Conservation (phyloP, 2,888 invertebrate genomes). For the Eustalomyia histrio region DNA sequence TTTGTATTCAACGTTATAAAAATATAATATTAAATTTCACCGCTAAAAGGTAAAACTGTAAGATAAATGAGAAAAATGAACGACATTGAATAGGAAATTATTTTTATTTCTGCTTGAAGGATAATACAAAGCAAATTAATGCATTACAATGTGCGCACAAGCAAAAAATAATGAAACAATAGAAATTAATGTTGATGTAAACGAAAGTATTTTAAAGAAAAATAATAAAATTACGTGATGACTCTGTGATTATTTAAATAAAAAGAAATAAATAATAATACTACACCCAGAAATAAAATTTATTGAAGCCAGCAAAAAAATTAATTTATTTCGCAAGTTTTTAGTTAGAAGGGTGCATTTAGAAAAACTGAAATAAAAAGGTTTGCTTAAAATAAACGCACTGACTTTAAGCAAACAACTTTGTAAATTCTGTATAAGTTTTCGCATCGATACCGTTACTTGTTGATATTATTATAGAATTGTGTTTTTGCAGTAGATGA, state of each 20-base stretch:
- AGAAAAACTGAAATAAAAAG: no score
- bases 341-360: no score
- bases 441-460: no score
- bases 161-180: slow-evolving; percentile 56
- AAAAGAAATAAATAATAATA: not conserved
- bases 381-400: no score
- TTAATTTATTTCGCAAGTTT: no score
- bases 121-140: slow-evolving; percentile 66
- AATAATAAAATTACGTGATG: slow-evolving; percentile 63
- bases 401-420: no score
- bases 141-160: slow-evolving; percentile 50
- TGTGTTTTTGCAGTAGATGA: no score
- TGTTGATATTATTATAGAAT: no score
- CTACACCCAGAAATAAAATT: no score
- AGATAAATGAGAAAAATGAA: slow-evolving; percentile 51
- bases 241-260: slow-evolving; percentile 49
- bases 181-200: slow-evolving; percentile 59
- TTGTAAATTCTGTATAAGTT: no score
- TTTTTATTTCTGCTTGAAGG: slow-evolving; percentile 65
- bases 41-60: slow-evolving; percentile 48
- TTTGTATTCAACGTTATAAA: slow-evolving; percentile 9
- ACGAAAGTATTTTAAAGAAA: slow-evolving; percentile 49
- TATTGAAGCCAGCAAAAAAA: no score
- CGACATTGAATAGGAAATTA: slow-evolving; percentile 64
- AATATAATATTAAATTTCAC: slow-evolving; percentile 31